These are phyloP conservation scores for Lepidurus arcticus DNA, from an alignment of 1,140 invertebrate species.

Conservation along the genomic window DNA sequence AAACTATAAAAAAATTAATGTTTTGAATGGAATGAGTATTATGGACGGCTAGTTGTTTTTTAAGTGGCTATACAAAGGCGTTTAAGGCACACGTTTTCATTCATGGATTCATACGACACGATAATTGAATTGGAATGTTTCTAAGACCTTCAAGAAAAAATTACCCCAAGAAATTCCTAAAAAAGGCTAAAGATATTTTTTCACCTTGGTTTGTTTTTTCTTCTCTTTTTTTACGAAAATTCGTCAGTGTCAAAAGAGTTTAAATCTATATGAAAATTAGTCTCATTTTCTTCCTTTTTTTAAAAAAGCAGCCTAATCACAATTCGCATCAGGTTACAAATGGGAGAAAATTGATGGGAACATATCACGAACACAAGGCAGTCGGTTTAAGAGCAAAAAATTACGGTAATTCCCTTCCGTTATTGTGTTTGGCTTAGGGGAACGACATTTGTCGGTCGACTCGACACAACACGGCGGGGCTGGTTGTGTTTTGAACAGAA, in stretches of 20 bases:
- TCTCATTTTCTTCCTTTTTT: neutral
- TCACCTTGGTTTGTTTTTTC: no score
- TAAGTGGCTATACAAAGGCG: neutral
- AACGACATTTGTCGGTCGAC: neutral
- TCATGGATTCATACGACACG: neutral
- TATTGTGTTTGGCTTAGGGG: slow-evolving; percentile 8
- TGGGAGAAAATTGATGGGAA: neutral
- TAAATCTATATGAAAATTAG: no score
- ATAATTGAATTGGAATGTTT: neutral
- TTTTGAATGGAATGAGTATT: neutral
- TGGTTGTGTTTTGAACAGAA: neutral
- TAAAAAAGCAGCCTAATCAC: neutral
- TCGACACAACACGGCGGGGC: neutral
- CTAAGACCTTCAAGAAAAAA: neutral
- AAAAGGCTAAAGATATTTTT: no score
- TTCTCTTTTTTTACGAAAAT: no score
- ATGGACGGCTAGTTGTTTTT: neutral
- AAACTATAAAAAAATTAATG: neutral
- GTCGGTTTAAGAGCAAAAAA: slow-evolving; percentile 6
- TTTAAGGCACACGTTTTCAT: slow-evolving; percentile 19
- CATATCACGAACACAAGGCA: slow-evolving; percentile 17
- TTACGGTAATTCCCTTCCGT: neutral
- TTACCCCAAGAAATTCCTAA: neutral
- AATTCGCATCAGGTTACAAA: slow-evolving; percentile 13
- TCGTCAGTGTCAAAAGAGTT: no score